Base-by-base conservation (phyloP, 2,113 vertebrate genomes). In the Clarias batrachus region DNA sequence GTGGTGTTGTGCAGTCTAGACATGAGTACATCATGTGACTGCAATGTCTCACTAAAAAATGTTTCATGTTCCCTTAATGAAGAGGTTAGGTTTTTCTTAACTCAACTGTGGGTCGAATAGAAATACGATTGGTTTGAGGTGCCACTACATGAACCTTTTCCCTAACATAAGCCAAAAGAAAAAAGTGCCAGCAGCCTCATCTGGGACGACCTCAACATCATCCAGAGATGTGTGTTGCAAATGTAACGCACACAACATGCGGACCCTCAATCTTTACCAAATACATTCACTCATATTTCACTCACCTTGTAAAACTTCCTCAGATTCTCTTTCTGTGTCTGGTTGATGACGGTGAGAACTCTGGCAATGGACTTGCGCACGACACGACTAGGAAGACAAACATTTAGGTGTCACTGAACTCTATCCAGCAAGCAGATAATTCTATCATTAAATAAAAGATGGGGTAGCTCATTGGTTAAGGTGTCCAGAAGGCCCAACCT, bases 251-350 rank as follows among this genome's bases (percentile, higher is more conserved):
- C 13, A 1, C 48, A 56, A 78, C 4, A 12, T 57, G 52, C 12
- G 25, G 23, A n/a, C 9, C 8, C 4, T 78, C 52, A 14, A 19
- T 9, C 17, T 1, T 37, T 21, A 57, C n/a, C 13, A 27, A 30
- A 5, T 1, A 57, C 76, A 57, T 56, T 77, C 25, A 59, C 16
- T 4, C 19, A 10, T 21, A 19, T 37, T 2, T 68, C 17, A 86
- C 89, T 89, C 68, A 98, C 98, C 95, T 99, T 99, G 91, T 99
- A 99, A 90, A 99, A 99, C 86, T 99, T 99, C 91, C 98, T 96
- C 93, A 99, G 92, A 89, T 99, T 99, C 94, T 99, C 98, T 77
- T 99, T 99, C 93, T 99, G 98, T 5, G 98, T 99, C 95, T 99
- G 98, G 91, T 99, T 99, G 93, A 99, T 99, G 48, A 99, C 98